These are phyloP conservation scores for Leptosomus discolor DNA, from an alignment of 2,113 vertebrate species.

Conservation along the genomic window DNA sequence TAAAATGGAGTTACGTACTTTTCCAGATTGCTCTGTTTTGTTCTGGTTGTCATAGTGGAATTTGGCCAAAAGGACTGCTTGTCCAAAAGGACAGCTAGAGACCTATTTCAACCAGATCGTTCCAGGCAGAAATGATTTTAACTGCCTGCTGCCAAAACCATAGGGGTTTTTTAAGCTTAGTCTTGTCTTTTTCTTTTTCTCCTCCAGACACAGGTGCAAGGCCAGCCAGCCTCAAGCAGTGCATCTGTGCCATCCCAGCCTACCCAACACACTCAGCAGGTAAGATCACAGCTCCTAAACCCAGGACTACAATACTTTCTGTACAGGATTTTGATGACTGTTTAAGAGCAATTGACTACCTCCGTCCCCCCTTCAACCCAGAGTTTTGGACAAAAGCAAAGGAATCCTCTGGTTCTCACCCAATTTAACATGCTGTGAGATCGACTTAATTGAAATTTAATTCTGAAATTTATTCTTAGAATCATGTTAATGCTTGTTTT, in stretches of 20 bases:
- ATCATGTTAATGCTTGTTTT: not conserved
- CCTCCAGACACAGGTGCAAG: conserved; percentile 72
- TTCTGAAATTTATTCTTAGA: not conserved
- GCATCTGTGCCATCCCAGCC: conserved; percentile 66
- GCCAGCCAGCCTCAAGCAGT: conserved; percentile 68
- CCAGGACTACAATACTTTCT: not conserved
- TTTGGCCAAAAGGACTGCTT: not conserved
- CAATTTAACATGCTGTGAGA: not conserved
- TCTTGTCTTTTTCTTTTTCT: not conserved
- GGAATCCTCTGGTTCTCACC: not conserved
- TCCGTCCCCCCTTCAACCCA: not conserved
- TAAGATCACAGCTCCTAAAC: conserved; percentile 3
- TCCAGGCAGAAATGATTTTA: not conserved
- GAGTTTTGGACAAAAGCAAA: not conserved
- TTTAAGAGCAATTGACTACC: not conserved
- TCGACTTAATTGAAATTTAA: not conserved
- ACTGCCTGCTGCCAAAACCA: conserved; percentile 26
- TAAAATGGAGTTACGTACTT: not conserved
- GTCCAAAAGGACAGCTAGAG: not conserved
- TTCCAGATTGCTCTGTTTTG: not conserved
- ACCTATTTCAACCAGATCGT: not conserved
- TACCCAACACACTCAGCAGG: conserved; percentile 73
- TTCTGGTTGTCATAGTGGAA: not conserved
- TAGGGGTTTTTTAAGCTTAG: conserved; percentile 6
- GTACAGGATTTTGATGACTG: not conserved